A percentile compares a stretch with the other conserved stretches of the same genome.
Conservation (phyloP, 2,113 vertebrate genomes). For the Oceanodroma tethys region DNA sequence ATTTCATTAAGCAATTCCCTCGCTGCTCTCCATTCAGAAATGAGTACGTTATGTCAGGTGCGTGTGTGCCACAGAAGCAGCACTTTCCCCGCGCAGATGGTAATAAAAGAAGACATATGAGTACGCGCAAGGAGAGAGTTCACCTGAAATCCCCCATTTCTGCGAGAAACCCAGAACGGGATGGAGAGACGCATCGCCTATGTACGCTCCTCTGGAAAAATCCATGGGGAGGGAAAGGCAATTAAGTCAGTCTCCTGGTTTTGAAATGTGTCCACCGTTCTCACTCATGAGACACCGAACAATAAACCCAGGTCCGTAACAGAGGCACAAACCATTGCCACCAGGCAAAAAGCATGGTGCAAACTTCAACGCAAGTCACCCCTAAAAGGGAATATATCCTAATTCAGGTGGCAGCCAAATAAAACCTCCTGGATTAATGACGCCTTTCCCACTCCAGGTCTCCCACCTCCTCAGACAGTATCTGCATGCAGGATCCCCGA, state of each 20-base stretch:
- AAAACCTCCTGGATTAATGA: not conserved
- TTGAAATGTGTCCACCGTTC: not conserved
- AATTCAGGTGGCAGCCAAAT: not conserved
- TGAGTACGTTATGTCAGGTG: not conserved
- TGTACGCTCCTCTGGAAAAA: not conserved
- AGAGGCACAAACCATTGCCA: not conserved
- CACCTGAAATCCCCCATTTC: not conserved
- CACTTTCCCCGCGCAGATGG: not conserved
- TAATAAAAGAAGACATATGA: not conserved
- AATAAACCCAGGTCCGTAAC: not conserved
- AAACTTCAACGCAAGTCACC: not conserved
- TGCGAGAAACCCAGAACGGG: not conserved
- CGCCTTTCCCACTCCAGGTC: not conserved
- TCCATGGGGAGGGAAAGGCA: not conserved
- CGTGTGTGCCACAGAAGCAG: not conserved
- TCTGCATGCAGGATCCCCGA: not conserved
- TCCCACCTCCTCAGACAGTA: not conserved
- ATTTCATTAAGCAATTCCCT: constrained; percentile 21
- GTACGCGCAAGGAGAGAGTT: not conserved
- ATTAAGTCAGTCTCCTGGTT: not conserved
- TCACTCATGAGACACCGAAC: not conserved
- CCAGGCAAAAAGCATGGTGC: not conserved
- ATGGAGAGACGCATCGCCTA: not conserved
- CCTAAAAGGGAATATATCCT: not conserved
- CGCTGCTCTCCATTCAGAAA: not conserved